These are phyloP conservation scores for Setipinna tenuifilis DNA, from an alignment of 2,797 vertebrate genomes.

Conservation along the genomic window DNA sequence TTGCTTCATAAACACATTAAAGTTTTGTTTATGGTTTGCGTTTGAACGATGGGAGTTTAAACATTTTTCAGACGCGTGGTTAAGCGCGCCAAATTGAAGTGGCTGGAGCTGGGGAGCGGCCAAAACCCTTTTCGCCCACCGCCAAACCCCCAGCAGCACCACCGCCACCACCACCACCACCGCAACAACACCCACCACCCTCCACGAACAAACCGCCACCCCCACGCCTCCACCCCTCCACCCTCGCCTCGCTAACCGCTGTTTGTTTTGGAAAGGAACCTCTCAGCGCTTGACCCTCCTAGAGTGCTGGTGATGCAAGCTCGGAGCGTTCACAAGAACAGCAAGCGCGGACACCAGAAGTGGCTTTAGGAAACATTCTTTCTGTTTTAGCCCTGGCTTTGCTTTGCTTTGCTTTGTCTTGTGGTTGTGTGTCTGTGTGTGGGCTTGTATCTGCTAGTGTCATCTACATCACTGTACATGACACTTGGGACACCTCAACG, in stretches of 20 bases:
- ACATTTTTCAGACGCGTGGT: constrained; percentile 49
- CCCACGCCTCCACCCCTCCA: neutral
- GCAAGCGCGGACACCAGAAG: neutral
- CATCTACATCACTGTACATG: neutral
- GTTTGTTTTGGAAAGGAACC: constrained; percentile 5
- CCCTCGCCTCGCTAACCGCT: neutral
- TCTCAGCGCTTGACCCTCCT: neutral
- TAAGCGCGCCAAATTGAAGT: constrained; percentile 47
- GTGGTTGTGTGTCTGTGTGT: neutral
- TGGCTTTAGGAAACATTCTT: neutral
- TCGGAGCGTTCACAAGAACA: constrained; percentile 6
- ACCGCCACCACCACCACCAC: neutral
- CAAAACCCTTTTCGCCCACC: constrained; percentile 28
- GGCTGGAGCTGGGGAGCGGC: constrained; percentile 39
- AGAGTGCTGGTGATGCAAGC: constrained; percentile 10
- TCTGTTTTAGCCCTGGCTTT: neutral
- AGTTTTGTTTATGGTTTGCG: constrained; percentile 59
- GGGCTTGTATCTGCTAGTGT: neutral
- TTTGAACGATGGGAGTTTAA: constrained; percentile 51
- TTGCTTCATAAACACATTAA: constrained; percentile 63
- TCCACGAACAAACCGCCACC: neutral
- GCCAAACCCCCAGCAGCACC: neutral
- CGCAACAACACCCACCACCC: neutral
- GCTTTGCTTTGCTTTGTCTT: neutral
- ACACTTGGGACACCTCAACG: neutral